Evolutionary conservation across 2,797 vertebrate genomes (phyloP).

Genomic region (Sorex maritimensis): DNA sequence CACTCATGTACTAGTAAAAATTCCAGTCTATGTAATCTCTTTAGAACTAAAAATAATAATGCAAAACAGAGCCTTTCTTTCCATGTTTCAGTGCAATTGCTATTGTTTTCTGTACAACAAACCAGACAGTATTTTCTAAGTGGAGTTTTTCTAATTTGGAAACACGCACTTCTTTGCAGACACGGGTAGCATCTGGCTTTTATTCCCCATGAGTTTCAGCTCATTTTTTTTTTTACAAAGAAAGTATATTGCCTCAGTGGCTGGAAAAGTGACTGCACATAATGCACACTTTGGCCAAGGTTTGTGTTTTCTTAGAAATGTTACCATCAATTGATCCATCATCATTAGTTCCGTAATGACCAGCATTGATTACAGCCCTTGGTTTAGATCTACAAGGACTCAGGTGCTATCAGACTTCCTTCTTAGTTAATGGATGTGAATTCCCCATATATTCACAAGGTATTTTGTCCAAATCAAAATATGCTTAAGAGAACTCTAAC

Average conservation of each 20-base stretch:
- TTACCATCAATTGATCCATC: slow-evolving; percentile 46
- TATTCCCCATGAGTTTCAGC: neutral
- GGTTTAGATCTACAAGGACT: slow-evolving; percentile 24
- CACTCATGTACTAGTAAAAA: no score
- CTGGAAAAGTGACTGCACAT: slow-evolving; percentile 18
- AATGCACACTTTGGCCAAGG: neutral
- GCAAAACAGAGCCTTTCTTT: neutral
- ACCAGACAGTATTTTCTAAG: neutral
- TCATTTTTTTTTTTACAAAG: neutral
- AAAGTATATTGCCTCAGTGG: neutral
- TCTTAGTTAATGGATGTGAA: slow-evolving; percentile 21
- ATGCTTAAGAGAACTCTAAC: neutral
- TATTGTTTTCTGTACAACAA: neutral
- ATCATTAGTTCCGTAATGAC: slow-evolving; percentile 59
- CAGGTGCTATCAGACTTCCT: neutral
- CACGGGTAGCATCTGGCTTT: slow-evolving; percentile 40
- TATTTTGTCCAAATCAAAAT: slow-evolving; percentile 37
- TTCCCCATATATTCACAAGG: neutral
- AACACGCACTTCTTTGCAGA: neutral
- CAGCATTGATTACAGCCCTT: slow-evolving; percentile 8
- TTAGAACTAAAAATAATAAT: slow-evolving; percentile 34
- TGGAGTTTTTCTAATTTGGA: neutral
- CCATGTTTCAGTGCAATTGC: neutral
- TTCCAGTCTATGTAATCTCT: neutral
- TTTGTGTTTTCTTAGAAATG: slow-evolving; percentile 65